A percentile compares a stretch with the other conserved stretches of the same genome.
phyloP scores from a whole-genome alignment of 2,797 vertebrate genomes.

The Channa striata region DNA sequence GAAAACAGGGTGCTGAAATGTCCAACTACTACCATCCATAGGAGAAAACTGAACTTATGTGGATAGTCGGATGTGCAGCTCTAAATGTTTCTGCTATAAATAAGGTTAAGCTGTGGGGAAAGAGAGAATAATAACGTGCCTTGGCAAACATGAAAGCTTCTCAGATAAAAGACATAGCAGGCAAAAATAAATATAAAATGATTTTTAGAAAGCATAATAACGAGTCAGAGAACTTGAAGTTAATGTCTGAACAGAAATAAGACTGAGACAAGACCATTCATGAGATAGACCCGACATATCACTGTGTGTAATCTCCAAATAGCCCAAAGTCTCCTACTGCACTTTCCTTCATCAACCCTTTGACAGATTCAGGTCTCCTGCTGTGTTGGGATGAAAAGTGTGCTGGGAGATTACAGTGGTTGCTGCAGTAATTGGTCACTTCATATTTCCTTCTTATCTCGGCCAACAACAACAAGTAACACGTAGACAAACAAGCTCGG shows the following conservation, averaged over 20 bases:
- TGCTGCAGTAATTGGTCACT: conserved; percentile 68
- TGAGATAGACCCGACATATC: conserved; percentile 20
- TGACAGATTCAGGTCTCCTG: conserved; percentile 76
- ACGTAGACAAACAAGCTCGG: conserved; percentile 20
- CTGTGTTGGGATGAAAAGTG: conserved; percentile 55
- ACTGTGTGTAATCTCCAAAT: conserved; percentile 61
- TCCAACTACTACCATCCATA: conserved; percentile 26
- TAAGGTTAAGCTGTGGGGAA: conserved; percentile 29
- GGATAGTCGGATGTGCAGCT: conserved; percentile 31
- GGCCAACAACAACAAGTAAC: conserved; percentile 11
- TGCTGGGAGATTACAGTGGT: conserved; percentile 52
- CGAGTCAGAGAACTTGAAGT: conserved; percentile 48
- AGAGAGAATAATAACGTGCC: conserved; percentile 28
- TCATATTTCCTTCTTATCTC: conserved; percentile 49
- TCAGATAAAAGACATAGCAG: conserved; percentile 35
- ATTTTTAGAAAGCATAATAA: conserved; percentile 58
- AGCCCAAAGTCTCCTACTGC: conserved; percentile 50
- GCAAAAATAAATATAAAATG: conserved; percentile 54
- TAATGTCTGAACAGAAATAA: conserved; percentile 47
- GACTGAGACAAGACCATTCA: conserved; percentile 28
- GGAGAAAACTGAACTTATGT: conserved; percentile 13
- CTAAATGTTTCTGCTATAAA: conserved; percentile 58
- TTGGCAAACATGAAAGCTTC: conserved; percentile 44
- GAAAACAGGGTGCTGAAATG: conserved; percentile 38
- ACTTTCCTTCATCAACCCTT: conserved; percentile 61